Percentiles rank a stretch among this genome's conserved stretches.
phyloP scores from a whole-genome alignment of 2,888 invertebrate species.

The Megalurothrips usitatus region DNA sequence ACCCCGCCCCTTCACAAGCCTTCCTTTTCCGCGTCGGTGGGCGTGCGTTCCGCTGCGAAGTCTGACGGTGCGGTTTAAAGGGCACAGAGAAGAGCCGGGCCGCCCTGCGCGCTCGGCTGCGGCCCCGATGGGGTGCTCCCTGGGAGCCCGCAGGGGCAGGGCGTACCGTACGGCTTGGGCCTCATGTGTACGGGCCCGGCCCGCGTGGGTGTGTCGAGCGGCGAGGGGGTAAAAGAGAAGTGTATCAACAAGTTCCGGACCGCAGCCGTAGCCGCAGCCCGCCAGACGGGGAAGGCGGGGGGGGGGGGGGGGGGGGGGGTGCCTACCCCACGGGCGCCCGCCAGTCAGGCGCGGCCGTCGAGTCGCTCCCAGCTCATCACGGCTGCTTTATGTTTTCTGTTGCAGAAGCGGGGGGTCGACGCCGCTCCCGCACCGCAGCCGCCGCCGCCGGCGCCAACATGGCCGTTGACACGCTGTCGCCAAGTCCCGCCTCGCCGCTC shows the following conservation, averaged over 20 bases:
- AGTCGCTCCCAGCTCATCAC: slow-evolving; percentile 6
- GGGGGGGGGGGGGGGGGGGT: slow-evolving; percentile 1
- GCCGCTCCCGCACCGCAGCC: slow-evolving; percentile 5
- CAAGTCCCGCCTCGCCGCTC: not conserved
- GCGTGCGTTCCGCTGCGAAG: slow-evolving; percentile 27
- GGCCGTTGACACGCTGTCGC: slow-evolving; percentile 25
- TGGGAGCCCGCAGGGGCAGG: no score
- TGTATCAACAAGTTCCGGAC: no score
- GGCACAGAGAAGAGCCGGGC: not conserved
- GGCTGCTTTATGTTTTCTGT: not conserved
- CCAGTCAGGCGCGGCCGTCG: not conserved
- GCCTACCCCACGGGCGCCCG: slow-evolving; percentile 28
- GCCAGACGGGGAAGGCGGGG: no score
- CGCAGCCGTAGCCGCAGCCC: no score
- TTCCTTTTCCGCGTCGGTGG: slow-evolving; percentile 31
- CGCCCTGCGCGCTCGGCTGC: no score
- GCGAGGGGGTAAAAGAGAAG: no score
- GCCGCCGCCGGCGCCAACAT: not conserved
- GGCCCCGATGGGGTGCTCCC: no score
- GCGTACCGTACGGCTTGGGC: no score
- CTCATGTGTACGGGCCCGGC: no score
- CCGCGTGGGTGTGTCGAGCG: no score
- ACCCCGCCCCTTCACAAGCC: no score
- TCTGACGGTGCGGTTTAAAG: not conserved
- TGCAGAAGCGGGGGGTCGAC: slow-evolving; percentile 27